These are phyloP conservation scores for Siphamia tubifer DNA, from an alignment of 2,113 vertebrate genomes.

Conservation along the genomic window DNA sequence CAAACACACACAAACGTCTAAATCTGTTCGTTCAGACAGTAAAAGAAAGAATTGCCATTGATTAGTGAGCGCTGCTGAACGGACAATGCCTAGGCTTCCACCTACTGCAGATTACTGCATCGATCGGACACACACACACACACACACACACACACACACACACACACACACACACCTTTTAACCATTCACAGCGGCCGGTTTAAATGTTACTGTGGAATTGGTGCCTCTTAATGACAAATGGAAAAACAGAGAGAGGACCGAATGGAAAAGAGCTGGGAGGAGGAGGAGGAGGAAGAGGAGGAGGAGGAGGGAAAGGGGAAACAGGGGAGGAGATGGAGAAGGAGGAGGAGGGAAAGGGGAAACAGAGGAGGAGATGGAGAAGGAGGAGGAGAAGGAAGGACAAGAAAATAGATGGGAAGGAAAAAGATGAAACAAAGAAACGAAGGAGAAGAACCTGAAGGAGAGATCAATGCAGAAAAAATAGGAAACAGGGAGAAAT, in stretches of 20 bases:
- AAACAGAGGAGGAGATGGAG: constrained; percentile 1
- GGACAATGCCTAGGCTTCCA: constrained; percentile 57
- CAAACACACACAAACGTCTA: constrained; percentile 38
- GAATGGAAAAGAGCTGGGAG: neutral
- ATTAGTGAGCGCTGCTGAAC: constrained; percentile 66
- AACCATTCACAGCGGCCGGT: constrained; percentile 55
- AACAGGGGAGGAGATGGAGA: neutral
- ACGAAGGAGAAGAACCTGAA: neutral
- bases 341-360: neutral
- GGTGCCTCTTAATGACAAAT: constrained; percentile 63
- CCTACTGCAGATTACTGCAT: constrained; percentile 73
- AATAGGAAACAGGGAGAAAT: neutral
- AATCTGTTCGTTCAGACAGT: constrained; percentile 61
- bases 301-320: too few relatives aligned
- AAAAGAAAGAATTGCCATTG: constrained; percentile 77
- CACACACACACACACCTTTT: constrained; percentile 57
- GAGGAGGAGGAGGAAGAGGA: neutral
- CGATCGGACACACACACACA: constrained; percentile 55
- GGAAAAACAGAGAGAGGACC: constrained; percentile 37
- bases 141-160: constrained; percentile 13
- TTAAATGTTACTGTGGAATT: constrained; percentile 68
- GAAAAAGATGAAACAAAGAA: neutral
- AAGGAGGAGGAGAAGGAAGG: too few relatives aligned
- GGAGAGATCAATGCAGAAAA: neutral
- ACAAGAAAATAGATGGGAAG: too few relatives aligned